phyloP scores from a whole-genome alignment of 1,140 invertebrate species.

The Hyphantria cunea region DNA sequence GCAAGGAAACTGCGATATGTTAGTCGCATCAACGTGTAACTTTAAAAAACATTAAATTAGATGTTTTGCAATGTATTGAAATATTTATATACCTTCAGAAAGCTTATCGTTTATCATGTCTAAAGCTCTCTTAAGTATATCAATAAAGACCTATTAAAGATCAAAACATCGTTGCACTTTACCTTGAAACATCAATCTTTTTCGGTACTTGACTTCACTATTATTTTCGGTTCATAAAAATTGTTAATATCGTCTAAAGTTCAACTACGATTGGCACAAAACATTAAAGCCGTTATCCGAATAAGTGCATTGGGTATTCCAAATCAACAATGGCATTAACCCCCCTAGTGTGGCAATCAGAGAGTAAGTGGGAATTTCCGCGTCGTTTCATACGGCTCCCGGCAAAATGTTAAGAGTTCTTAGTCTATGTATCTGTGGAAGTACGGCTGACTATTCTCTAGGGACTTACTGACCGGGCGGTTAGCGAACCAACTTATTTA shows the following conservation, averaged over 20 bases:
- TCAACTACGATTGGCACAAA: slow-evolving; percentile 43
- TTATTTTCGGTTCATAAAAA: slow-evolving; percentile 29
- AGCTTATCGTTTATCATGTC: too few relatives aligned
- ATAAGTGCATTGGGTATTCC: slow-evolving; percentile 71
- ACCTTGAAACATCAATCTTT: neutral
- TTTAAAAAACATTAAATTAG: too few relatives aligned
- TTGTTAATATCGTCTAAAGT: slow-evolving; percentile 26
- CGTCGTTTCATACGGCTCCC: slow-evolving; percentile 77
- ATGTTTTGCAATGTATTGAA: too few relatives aligned
- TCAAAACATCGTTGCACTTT: too few relatives aligned
- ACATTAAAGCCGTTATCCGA: slow-evolving; percentile 38
- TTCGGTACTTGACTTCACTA: neutral
- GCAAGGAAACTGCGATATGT: too few relatives aligned
- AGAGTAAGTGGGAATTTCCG: slow-evolving; percentile 80
- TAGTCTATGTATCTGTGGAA: slow-evolving; percentile 38
- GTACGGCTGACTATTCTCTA: slow-evolving; percentile 40
- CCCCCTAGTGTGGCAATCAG: slow-evolving; percentile 79
- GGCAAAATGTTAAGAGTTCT: slow-evolving; percentile 77
- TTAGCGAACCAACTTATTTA: slow-evolving; percentile 4
- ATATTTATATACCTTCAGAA: too few relatives aligned
- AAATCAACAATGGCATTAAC: slow-evolving; percentile 79
- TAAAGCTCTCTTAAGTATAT: too few relatives aligned
- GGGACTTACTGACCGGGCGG: slow-evolving; percentile 42
- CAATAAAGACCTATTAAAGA: too few relatives aligned
- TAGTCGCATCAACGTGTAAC: too few relatives aligned